These are phyloP conservation scores for Neopelma chrysocephalum DNA, from an alignment of 2,797 vertebrate species.

Conservation along the genomic window DNA sequence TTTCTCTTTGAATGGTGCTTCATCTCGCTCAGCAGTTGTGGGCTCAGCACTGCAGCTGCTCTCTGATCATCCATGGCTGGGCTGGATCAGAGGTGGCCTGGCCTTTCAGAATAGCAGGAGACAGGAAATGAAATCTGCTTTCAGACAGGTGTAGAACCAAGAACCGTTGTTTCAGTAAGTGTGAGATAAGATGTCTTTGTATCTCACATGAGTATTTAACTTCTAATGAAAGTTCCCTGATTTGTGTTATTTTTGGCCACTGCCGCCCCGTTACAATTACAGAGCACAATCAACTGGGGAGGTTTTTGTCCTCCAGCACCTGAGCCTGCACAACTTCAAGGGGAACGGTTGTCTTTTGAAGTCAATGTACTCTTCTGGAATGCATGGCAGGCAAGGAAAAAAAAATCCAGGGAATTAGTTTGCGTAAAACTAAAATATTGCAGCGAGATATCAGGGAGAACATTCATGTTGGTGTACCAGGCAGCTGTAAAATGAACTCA, in stretches of 20 bases:
- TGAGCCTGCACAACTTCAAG: neutral
- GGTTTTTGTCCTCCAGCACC: neutral
- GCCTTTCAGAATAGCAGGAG: neutral
- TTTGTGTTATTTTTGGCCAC: neutral
- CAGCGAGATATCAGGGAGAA: neutral
- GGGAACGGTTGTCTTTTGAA: neutral
- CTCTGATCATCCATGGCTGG: neutral
- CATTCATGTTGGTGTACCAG: neutral
- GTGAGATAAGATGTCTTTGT: neutral
- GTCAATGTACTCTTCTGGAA: neutral
- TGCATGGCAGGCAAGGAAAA: neutral
- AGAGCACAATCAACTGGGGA: neutral
- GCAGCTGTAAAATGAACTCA: neutral
- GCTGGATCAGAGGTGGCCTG: neutral
- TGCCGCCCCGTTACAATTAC: neutral
- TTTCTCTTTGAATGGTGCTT: neutral
- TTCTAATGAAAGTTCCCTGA: neutral
- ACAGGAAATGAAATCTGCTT: neutral
- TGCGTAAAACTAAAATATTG: neutral
- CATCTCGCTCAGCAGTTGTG: neutral
- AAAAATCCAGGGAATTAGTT: neutral
- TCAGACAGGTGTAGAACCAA: neutral
- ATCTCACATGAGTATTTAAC: neutral
- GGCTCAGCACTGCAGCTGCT: neutral
- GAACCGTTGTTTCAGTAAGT: neutral